Evolutionary conservation across 1,140 invertebrate species (phyloP).

Genomic region (Scaptomyza pallida): DNA sequence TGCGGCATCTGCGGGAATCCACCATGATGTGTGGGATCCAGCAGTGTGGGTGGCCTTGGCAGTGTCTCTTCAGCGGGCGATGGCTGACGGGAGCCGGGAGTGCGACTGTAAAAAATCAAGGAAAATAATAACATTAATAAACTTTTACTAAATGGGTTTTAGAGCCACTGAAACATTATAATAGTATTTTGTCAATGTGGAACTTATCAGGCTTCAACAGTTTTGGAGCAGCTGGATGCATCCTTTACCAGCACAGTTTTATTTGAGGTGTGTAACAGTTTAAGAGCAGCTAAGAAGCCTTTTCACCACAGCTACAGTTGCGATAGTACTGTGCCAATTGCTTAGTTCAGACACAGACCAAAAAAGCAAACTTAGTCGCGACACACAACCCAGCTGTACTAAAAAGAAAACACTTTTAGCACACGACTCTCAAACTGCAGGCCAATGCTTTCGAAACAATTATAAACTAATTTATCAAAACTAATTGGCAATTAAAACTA

Average conservation of each 20-base stretch:
- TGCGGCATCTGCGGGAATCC: constrained; percentile 72
- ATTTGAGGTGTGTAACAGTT: background rate
- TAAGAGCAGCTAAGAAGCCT: background rate
- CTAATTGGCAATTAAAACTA: background rate
- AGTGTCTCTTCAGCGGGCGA: constrained; percentile 92
- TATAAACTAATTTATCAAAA: constrained; percentile 5
- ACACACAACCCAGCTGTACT: constrained; percentile 22
- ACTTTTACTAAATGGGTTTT: background rate
- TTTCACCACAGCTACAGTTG: background rate
- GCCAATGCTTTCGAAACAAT: background rate
- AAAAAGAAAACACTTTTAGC: constrained; percentile 29
- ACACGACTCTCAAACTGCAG: background rate
- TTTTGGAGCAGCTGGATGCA: no score
- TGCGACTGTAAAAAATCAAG: constrained; percentile 90
- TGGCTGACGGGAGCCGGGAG: constrained; percentile 94
- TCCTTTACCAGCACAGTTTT: constrained; percentile 1
- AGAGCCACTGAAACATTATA: background rate
- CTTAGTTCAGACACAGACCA: constrained; percentile 27
- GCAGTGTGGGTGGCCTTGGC: constrained; percentile 69
- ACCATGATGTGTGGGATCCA: constrained; percentile 72
- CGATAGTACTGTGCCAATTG: background rate
- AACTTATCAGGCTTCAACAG: background rate
- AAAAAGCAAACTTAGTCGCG: background rate
- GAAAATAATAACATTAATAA: background rate
- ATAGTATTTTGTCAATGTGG: background rate